Evolutionary conservation across 2,888 invertebrate genomes (phyloP).

Genomic region (Orthosia gracilis): DNA sequence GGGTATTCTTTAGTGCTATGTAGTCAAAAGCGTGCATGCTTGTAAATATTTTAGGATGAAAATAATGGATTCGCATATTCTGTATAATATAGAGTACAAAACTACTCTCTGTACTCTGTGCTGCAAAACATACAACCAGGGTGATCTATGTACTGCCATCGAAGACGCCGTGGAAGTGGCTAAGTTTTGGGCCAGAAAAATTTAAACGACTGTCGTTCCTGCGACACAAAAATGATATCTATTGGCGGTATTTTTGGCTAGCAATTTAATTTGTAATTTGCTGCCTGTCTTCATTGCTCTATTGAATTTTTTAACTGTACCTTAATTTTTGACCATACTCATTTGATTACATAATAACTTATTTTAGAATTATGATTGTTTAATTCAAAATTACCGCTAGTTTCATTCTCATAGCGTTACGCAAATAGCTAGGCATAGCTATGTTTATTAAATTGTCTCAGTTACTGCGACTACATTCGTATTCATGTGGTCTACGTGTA

Average conservation of each 20-base stretch:
- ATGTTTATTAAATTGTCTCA: conserved; percentile 47
- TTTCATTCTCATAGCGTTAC: conserved; percentile 9
- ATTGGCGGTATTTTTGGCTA: not conserved
- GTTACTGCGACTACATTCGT: conserved; percentile 34
- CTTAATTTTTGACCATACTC: not conserved
- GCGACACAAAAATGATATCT: not conserved
- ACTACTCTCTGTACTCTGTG: no score
- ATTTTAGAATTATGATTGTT: not conserved
- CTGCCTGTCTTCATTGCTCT: not conserved
- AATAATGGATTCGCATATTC: not conserved
- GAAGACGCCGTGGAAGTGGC: no score
- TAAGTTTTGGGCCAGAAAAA: no score
- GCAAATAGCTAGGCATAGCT: not conserved
- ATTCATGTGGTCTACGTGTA: conserved; percentile 31
- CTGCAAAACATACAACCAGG: no score
- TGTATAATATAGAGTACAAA: no score
- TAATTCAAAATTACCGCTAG: not conserved
- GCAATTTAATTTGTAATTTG: not conserved
- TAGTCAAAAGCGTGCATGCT: not conserved
- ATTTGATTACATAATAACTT: not conserved
- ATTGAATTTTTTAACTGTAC: not conserved
- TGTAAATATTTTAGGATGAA: not conserved
- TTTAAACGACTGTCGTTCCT: no score
- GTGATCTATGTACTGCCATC: no score
- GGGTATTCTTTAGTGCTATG: not conserved